A percentile compares a stretch with the other conserved stretches of the same genome.
Evolutionary conservation across 2,797 vertebrate genomes (phyloP).

Genomic region (Vultur gryphus): DNA sequence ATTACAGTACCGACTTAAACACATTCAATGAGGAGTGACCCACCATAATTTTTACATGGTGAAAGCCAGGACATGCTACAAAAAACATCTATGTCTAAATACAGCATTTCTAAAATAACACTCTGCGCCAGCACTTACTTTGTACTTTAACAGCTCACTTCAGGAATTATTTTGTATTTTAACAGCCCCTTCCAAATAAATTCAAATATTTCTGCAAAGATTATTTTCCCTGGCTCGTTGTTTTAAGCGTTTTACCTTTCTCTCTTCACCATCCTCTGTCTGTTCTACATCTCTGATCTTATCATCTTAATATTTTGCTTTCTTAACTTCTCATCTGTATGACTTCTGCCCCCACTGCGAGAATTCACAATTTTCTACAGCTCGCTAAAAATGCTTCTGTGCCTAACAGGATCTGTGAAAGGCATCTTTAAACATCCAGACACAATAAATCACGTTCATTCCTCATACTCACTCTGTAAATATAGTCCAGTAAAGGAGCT

Average conservation of each 20-base stretch:
- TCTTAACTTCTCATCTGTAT: not conserved
- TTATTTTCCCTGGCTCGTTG: fast-evolving
- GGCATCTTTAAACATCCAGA: not conserved
- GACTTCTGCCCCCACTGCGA: not conserved
- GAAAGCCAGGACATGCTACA: not conserved
- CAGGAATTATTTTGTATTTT: not conserved
- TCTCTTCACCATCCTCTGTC: not conserved
- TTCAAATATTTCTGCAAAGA: not conserved
- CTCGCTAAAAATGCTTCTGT: not conserved
- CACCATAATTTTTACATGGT: not conserved
- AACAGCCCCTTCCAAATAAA: not conserved
- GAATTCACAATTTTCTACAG: not conserved
- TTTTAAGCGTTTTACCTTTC: not conserved
- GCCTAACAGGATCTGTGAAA: not conserved
- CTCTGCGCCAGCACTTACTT: not conserved
- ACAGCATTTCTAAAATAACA: not conserved
- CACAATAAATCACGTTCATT: not conserved
- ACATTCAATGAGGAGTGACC: not conserved
- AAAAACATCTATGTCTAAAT: not conserved
- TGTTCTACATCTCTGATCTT: not conserved
- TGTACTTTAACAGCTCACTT: not conserved
- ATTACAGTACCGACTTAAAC: not conserved
- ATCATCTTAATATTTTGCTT: not conserved
- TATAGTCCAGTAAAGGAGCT: constrained; percentile 91
- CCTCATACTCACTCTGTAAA: constrained; percentile 90